These are phyloP conservation scores for Brachyhypopomus occidentalis DNA, from an alignment of 2,113 vertebrate genomes.

Conservation along the genomic window DNA sequence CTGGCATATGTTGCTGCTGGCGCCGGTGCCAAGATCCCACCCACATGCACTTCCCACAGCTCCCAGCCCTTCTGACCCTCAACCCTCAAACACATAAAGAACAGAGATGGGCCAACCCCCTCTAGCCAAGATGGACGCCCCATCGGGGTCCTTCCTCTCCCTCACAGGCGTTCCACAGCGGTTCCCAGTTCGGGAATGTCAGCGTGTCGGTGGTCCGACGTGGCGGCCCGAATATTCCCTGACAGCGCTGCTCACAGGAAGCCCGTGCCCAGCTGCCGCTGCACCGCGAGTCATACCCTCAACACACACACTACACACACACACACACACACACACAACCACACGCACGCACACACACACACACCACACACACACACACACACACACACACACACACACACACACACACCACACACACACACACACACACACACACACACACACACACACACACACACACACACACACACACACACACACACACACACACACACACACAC, in stretches of 20 bases:
- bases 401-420: slow-evolving; percentile 6
- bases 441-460: slow-evolving; percentile 11
- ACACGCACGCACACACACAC: too few relatives aligned
- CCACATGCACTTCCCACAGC: slow-evolving; percentile 33
- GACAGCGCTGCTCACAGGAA: slow-evolving; percentile 33
- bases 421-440: slow-evolving; percentile 3
- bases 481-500: slow-evolving; percentile 3
- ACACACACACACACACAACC: slow-evolving; percentile 17
- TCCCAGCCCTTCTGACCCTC: slow-evolving; percentile 36
- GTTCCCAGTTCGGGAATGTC: slow-evolving; percentile 15
- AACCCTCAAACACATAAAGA: slow-evolving; percentile 28
- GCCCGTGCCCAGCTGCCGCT: slow-evolving; percentile 19
- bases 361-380: slow-evolving; percentile 1
- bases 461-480: slow-evolving; percentile 3
- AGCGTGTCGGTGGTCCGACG: neutral
- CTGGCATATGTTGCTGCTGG: slow-evolving; percentile 38
- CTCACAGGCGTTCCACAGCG: slow-evolving; percentile 16
- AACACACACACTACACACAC: neutral
- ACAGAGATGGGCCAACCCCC: slow-evolving; percentile 14
- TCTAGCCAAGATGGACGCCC: slow-evolving; percentile 29
- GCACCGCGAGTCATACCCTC: slow-evolving; percentile 18
- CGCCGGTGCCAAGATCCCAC: slow-evolving; percentile 20
- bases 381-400: slow-evolving; percentile 6
- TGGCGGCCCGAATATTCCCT: slow-evolving; percentile 11
- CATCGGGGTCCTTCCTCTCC: slow-evolving; percentile 7